Conservation (phyloP, 2,113 vertebrate genomes). For the Gallinago jamesoni region DNA sequence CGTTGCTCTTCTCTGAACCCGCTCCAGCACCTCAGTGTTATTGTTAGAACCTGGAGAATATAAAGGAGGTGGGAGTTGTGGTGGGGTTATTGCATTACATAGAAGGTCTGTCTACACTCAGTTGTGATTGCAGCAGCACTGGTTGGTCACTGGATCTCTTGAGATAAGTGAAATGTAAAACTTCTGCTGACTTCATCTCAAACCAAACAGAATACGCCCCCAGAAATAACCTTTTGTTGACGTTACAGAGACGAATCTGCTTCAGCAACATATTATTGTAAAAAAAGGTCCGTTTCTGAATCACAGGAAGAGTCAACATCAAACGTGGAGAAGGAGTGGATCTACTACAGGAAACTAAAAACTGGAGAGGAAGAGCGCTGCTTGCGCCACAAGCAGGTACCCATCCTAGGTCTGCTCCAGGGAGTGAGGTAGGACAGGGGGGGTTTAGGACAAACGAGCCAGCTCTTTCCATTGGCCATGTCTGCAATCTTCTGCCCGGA, state of each 20-base stretch:
- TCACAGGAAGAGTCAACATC: constrained; percentile 27
- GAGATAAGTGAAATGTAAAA: background rate
- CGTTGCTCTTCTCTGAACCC: no score
- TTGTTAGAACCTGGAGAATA: background rate
- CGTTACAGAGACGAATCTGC: constrained; percentile 86
- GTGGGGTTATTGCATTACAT: background rate
- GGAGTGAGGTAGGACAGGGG: background rate
- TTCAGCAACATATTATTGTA: constrained; percentile 87
- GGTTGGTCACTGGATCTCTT: background rate
- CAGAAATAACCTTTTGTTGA: background rate
- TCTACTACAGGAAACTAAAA: constrained; percentile 82
- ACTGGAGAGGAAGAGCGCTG: constrained; percentile 75
- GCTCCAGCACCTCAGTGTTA: no score
- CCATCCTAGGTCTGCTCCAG: background rate
- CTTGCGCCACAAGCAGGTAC: constrained; percentile 88
- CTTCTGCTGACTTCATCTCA: background rate
- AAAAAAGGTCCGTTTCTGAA: constrained; percentile 63
- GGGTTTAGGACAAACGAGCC: background rate
- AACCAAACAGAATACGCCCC: background rate
- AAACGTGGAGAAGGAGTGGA: constrained; percentile 80
- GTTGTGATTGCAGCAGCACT: background rate
- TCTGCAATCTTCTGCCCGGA: background rate
- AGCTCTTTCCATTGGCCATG: background rate
- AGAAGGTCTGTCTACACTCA: background rate
- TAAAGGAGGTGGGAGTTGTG: background rate